Evolutionary conservation across 2,888 invertebrate genomes (phyloP), one percentile per base, ranked within the genome.

Genomic region (Drosophila affinis): DNA sequence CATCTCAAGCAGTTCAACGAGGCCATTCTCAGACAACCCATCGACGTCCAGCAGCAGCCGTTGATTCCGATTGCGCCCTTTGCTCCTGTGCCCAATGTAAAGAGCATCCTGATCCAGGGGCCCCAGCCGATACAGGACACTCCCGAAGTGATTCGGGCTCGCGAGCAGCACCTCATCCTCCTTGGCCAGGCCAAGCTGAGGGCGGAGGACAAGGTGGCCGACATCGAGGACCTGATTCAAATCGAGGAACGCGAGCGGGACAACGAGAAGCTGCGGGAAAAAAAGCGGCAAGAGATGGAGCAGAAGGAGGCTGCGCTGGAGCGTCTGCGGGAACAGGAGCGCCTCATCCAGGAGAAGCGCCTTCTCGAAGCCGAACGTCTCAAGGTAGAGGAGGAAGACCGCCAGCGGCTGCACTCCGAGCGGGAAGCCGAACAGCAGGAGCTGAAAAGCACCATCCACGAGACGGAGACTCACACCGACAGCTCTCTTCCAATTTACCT

Each of bases 241-340:
- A 54, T 75, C 10, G 76, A 87, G 45, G 80, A 82, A 54, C 78
- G 73, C 2, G 80, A 82, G 12, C 70, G 55, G 3, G 75, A 77
- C 2, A 59, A 27, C 3, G 73, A 79, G 69, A 76, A 63, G 0
- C 59, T 70, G 32, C 79, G 77, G 39, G 87, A 89, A 24, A 55
- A 78, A 9, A 79, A 90, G 24, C 76, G 72, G 55, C 74, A 85
- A 9, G 80, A 71, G 10, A 69, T 82, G 58, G 88, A 90, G 32
- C 64, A 81, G 24, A 72, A 77, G 18, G 64, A 81, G 10, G 73
- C 79, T 4, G 88, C 86, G 34, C 34, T 76, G 14, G 89, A 84
- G 53, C 85, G 78, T 12, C 70, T 79, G 53, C 78, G 77, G 0
- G 90, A 89, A 29, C 78, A 78, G 21, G 77, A 83, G 14, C 83